Percentiles rank a stretch among this genome's conserved stretches.
Conservation (phyloP, 37 sponge, comb jelly and placozoan species). For the Bolinopsis microptera region DNA sequence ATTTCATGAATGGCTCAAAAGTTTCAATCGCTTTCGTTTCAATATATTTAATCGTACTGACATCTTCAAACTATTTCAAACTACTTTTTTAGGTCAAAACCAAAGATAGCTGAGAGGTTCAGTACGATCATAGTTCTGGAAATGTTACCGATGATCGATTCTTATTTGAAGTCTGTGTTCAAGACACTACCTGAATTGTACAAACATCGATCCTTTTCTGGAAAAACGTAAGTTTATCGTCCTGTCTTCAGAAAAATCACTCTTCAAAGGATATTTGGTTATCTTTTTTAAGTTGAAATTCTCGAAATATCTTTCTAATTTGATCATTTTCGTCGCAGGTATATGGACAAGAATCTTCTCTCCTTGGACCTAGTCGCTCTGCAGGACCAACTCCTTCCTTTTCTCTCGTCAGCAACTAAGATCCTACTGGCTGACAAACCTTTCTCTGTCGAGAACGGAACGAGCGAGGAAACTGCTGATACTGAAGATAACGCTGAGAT, state of each 20-base stretch:
- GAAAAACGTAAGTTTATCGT: background rate
- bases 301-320: too few relatives aligned
- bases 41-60: too few relatives aligned
- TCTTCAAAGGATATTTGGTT: too few relatives aligned
- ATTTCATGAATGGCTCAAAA: too few relatives aligned
- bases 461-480: background rate
- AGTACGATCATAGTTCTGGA: slow-evolving; percentile 41
- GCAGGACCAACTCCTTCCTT: background rate
- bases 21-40: too few relatives aligned
- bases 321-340: slow-evolving; percentile 2
- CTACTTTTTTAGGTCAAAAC: background rate
- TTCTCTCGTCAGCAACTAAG: background rate
- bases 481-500: background rate
- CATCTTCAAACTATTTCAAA: too few relatives aligned
- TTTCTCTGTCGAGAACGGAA: background rate
- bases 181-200: background rate
- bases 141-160: slow-evolving; percentile 14
- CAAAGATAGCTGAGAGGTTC: background rate
- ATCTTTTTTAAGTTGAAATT: too few relatives aligned
- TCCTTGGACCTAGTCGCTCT: background rate
- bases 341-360: background rate
- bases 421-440: background rate
- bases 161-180: background rate
- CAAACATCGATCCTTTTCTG: background rate
- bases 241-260: too few relatives aligned